Conservation (phyloP, 2,797 vertebrate genomes). For the Bovichtus variegatus region DNA sequence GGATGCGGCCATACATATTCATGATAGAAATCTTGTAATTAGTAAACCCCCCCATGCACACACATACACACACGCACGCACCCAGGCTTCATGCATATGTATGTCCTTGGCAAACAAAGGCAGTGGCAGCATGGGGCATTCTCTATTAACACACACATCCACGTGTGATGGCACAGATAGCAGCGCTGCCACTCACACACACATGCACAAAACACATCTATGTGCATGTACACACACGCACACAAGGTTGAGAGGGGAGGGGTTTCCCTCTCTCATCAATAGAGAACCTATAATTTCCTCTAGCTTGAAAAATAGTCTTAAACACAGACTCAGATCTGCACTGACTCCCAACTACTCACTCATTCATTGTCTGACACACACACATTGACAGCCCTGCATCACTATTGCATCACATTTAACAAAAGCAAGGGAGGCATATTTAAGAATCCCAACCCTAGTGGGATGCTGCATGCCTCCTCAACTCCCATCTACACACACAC, state of each 20-base stretch:
- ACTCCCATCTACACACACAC: constrained; percentile 57
- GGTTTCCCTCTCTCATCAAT: constrained; percentile 69
- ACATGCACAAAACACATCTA: constrained; percentile 47
- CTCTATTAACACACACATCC: constrained; percentile 87
- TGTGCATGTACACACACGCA: constrained; percentile 33
- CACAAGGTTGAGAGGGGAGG: constrained; percentile 56
- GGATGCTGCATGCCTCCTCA: constrained; percentile 57
- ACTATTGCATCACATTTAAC: constrained; percentile 83
- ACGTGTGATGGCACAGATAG: constrained; percentile 87
- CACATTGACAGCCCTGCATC: constrained; percentile 72
- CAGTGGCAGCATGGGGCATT: constrained; percentile 84
- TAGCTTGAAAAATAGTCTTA: constrained; percentile 68
- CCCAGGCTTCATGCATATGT: constrained; percentile 86
- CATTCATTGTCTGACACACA: constrained; percentile 49
- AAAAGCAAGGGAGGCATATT: constrained; percentile 77
- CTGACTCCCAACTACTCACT: constrained; percentile 58
- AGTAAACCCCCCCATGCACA: constrained; percentile 77
- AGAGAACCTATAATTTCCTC: constrained; percentile 77
- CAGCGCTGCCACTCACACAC: constrained; percentile 83
- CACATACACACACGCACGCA: constrained; percentile 49
- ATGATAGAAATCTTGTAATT: constrained; percentile 90
- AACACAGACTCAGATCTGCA: constrained; percentile 67
- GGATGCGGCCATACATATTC: constrained; percentile 90
- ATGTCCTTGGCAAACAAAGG: constrained; percentile 89
- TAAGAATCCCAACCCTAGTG: constrained; percentile 71